phyloP scores from a whole-genome alignment of 92 coral and sea anemone species.

The Porites evermanni region DNA sequence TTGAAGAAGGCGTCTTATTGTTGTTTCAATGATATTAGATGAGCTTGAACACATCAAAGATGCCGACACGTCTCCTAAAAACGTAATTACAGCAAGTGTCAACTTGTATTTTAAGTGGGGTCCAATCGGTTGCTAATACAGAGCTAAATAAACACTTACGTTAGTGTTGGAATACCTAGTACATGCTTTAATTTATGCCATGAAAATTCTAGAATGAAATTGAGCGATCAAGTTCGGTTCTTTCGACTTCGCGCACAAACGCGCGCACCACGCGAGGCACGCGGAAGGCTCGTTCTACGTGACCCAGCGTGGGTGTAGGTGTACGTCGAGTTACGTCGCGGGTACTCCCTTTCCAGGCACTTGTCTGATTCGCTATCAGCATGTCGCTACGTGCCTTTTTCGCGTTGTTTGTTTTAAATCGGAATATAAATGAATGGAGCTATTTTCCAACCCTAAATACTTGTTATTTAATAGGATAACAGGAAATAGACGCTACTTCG shows the following conservation, averaged over 20 bases:
- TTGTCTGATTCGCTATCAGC: constrained; percentile 18
- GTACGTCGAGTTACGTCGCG: background rate
- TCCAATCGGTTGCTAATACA: constrained; percentile 36
- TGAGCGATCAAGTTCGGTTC: no score
- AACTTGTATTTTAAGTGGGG: constrained; percentile 56
- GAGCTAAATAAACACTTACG: constrained; percentile 43
- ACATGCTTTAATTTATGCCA: constrained; percentile 5
- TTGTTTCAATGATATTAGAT: constrained; percentile 46
- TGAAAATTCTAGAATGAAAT: background rate
- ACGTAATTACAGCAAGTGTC: constrained; percentile 55
- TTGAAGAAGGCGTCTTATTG: constrained; percentile 42
- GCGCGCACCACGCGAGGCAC: constrained; percentile 22
- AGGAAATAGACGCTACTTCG: constrained; percentile 26
- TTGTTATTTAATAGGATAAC: background rate
- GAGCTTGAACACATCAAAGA: constrained; percentile 48
- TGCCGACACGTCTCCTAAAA: constrained; percentile 37
- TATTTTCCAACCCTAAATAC: constrained; percentile 32
- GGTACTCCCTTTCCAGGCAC: constrained; percentile 10
- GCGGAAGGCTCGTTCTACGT: constrained; percentile 37
- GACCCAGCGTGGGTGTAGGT: constrained; percentile 41
- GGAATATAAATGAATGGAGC: constrained; percentile 32
- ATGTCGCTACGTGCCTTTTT: constrained; percentile 38
- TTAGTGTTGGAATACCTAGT: constrained; percentile 16
- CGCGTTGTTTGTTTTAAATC: constrained; percentile 38
- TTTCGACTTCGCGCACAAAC: background rate